Conservation (phyloP, 1,140 invertebrate genomes). For the Armadillidium nasatum region DNA sequence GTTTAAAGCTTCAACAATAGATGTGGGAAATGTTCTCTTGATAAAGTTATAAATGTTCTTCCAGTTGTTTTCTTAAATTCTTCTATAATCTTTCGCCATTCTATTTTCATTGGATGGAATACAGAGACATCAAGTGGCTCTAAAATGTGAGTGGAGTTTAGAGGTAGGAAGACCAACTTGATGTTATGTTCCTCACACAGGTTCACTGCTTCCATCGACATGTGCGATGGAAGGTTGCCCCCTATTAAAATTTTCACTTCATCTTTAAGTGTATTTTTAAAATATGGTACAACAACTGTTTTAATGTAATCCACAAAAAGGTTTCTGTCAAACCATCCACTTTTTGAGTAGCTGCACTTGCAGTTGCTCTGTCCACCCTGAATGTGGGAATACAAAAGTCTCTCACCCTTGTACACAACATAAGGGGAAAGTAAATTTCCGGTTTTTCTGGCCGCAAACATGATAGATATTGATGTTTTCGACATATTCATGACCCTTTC, state of each 20-base stretch:
- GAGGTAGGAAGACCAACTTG: background rate
- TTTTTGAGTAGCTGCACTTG: background rate
- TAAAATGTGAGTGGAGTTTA: background rate
- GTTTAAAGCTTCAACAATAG: background rate
- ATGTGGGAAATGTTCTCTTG: background rate
- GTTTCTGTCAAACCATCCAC: background rate
- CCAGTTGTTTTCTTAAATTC: background rate
- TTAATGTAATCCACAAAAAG: background rate
- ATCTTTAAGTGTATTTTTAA: background rate
- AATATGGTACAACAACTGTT: background rate
- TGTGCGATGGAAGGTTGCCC: slow-evolving; percentile 1
- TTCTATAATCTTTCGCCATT: background rate
- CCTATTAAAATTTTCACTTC: background rate
- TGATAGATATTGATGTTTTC: too few species aligned
- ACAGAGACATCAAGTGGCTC: background rate
- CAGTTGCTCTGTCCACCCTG: background rate
- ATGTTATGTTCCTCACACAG: background rate
- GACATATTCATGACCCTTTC: background rate
- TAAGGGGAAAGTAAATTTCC: background rate
- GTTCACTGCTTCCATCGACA: background rate
- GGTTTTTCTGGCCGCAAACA: background rate
- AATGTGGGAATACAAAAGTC: background rate
- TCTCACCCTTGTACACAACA: background rate
- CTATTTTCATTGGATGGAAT: background rate
- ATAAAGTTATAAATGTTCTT: background rate